phyloP scores from a whole-genome alignment of 2,888 invertebrate genomes.

The Andrena bucephala region DNA sequence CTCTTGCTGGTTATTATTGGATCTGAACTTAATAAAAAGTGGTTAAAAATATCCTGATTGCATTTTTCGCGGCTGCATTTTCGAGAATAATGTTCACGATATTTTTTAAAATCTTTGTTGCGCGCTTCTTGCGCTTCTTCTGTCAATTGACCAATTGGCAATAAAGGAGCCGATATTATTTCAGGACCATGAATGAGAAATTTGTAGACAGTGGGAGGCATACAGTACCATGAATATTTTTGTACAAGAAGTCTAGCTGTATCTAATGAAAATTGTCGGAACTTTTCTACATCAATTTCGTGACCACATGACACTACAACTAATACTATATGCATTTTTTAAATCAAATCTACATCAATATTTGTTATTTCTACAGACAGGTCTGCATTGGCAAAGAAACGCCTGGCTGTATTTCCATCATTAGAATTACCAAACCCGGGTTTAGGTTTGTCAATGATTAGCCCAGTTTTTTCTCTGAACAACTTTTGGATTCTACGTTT shows the following conservation, averaged over 20 bases:
- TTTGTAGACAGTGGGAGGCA: not conserved
- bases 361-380: not conserved
- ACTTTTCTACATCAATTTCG: too few relatives aligned
- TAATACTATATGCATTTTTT: too few relatives aligned
- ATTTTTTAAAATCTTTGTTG: not conserved
- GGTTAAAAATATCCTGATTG: too few relatives aligned
- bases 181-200: not conserved
- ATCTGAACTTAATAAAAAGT: too few relatives aligned
- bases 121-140: not conserved
- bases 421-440: not conserved
- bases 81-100: too few relatives aligned
- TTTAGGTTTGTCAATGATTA: not conserved
- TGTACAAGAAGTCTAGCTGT: not conserved
- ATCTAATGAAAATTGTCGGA: not conserved
- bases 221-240: not conserved
- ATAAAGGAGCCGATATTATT: not conserved
- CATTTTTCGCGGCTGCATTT: too few relatives aligned
- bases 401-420: not conserved
- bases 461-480: not conserved
- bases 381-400: not conserved
- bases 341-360: too few relatives aligned
- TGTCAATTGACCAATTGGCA: not conserved
- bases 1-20: too few relatives aligned
- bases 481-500: not conserved
- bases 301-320: not conserved